phyloP scores from a whole-genome alignment of 2,888 invertebrate genomes.

The Steromphala cineraria region DNA sequence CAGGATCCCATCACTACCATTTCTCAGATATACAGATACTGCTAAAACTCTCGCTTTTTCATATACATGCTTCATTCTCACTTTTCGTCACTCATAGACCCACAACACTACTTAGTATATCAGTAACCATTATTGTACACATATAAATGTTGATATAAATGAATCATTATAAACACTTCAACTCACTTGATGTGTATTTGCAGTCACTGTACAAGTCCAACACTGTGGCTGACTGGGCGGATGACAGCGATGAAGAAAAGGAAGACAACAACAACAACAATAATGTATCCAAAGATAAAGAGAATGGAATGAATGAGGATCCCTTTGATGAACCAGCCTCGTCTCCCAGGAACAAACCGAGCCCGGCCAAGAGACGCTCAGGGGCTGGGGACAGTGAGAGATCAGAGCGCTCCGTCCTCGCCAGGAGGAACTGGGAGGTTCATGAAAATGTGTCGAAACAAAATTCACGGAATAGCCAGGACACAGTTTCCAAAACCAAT shows the following conservation, averaged over 20 bases:
- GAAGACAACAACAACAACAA: slow-evolving; percentile 33
- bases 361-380: slow-evolving; percentile 10
- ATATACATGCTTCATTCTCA: no score
- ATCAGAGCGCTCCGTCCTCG: neutral
- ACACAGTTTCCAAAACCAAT: neutral
- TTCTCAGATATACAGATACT: no score
- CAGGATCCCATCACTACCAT: no score
- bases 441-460: slow-evolving; percentile 22
- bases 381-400: neutral
- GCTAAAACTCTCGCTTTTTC: no score
- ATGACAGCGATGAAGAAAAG: slow-evolving; percentile 49
- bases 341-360: neutral
- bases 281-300: slow-evolving; percentile 44
- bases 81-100: no score
- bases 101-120: no score
- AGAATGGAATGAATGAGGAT: slow-evolving; percentile 24
- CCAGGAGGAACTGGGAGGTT: neutral
- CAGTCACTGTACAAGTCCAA: neutral
- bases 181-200: neutral
- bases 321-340: neutral
- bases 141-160: no score
- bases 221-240: slow-evolving; percentile 55
- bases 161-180: no score
- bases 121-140: no score
- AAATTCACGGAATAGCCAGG: slow-evolving; percentile 12